Evolutionary conservation across 2,797 vertebrate genomes (phyloP).

Genomic region (Capromys pilorides): DNA sequence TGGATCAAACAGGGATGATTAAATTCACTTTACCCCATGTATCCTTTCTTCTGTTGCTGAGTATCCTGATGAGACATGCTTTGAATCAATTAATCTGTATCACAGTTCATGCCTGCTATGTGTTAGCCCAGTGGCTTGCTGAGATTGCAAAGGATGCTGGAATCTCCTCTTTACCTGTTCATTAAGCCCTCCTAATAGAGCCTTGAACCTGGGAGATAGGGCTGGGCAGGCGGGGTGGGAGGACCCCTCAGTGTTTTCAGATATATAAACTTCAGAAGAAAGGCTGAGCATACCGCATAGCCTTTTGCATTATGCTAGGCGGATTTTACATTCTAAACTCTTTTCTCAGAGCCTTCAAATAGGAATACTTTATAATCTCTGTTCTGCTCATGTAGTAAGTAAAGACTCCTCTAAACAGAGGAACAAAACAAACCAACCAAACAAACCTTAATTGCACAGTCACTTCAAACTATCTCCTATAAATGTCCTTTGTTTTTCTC

Average conservation of each 20-base stretch:
- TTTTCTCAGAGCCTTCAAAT: not conserved
- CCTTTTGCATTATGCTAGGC: not conserved
- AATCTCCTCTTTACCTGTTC: not conserved
- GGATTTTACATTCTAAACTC: not conserved
- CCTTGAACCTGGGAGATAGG: not conserved
- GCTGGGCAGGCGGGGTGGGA: not conserved
- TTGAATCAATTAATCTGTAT: constrained; percentile 74
- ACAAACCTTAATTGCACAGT: not conserved
- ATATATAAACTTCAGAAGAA: not conserved
- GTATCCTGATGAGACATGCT: not conserved
- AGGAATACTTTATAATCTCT: not conserved
- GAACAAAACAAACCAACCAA: not conserved
- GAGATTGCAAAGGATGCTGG: constrained; percentile 26
- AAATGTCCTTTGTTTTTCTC: not conserved
- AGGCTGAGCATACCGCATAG: not conserved
- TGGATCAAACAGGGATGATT: constrained; percentile 24
- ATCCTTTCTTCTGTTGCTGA: constrained; percentile 50
- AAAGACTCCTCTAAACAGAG: not conserved
- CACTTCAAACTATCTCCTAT: not conserved
- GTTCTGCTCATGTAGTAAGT: not conserved
- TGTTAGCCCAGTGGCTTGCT: constrained; percentile 62
- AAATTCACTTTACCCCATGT: constrained; percentile 63
- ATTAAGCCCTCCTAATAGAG: not conserved
- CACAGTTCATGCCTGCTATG: constrained; percentile 30
- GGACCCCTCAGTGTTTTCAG: constrained; percentile 20